A percentile compares a stretch with the other conserved stretches of the same genome.
Conservation (phyloP, 2,888 invertebrate genomes). For the Stenodera caucasica region DNA sequence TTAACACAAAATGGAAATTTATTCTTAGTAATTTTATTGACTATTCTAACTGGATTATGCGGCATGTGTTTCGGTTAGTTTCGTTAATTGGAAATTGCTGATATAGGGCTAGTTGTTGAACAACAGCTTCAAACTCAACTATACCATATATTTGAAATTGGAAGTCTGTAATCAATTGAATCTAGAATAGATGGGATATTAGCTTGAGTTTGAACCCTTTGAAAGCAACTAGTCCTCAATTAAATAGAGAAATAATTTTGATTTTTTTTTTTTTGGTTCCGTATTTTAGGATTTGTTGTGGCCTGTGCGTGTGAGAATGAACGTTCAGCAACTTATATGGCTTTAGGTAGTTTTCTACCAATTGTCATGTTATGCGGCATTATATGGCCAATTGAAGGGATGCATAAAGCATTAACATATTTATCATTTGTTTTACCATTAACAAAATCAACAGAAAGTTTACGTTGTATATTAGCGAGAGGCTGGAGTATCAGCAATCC, state of each 20-base stretch:
- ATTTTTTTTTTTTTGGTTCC: no score
- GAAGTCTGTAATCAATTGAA: no score
- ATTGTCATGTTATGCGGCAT: constrained; percentile 90
- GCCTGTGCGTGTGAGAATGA: constrained; percentile 91
- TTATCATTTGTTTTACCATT: constrained; percentile 82
- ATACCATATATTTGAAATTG: no score
- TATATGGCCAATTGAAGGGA: constrained; percentile 96
- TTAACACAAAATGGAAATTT: constrained; percentile 90
- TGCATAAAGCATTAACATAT: constrained; percentile 80
- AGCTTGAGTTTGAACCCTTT: no score
- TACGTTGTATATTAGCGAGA: constrained; percentile 82
- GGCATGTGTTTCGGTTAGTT: constrained; percentile 98
- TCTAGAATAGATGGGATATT: no score
- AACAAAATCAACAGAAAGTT: constrained; percentile 89
- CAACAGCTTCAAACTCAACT: no score
- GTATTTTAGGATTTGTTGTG: no score
- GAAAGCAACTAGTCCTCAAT: no score
- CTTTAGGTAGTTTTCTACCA: constrained; percentile 93
- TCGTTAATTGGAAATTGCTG: no score
- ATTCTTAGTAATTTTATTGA: constrained; percentile 79
- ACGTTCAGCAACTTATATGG: constrained; percentile 89
- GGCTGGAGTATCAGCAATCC: constrained; percentile 83
- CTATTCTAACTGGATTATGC: constrained; percentile 87
- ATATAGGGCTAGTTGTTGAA: no score
- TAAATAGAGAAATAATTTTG: no score